Percentiles rank a stretch among this genome's conserved stretches.
Evolutionary conservation across 2,113 vertebrate genomes (phyloP).

Genomic region (Alces alces): DNA sequence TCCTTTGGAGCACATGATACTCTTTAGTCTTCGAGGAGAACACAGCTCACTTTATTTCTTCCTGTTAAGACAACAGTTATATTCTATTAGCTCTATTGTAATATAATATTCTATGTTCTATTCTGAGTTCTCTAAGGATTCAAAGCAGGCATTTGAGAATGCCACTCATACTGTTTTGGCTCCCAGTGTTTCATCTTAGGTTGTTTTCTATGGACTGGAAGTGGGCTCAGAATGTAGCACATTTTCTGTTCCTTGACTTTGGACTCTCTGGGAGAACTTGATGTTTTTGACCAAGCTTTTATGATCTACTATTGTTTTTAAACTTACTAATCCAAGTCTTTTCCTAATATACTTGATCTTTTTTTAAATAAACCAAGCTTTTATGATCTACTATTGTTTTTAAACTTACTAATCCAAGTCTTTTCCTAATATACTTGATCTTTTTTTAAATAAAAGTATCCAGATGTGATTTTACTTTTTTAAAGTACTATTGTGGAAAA

Average conservation of each 20-base stretch:
- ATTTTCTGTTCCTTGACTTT: background rate
- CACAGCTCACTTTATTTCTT: background rate
- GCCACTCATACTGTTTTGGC: background rate
- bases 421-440: background rate
- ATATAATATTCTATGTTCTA: background rate
- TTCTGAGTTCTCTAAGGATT: background rate
- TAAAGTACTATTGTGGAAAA: background rate
- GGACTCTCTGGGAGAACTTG: background rate
- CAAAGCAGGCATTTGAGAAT: background rate
- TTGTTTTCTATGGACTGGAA: background rate
- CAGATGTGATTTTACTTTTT: background rate
- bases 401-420: background rate
- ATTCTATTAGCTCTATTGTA: background rate
- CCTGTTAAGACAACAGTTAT: background rate
- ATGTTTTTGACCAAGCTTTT: slow-evolving; percentile 21
- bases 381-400: background rate
- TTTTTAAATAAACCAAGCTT: background rate
- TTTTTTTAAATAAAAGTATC: background rate
- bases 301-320: background rate
- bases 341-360: background rate
- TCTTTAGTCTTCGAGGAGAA: background rate
- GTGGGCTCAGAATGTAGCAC: background rate
- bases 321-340: background rate
- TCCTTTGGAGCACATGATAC: background rate
- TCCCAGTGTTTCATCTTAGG: background rate